phyloP scores from a whole-genome alignment of 2,797 vertebrate species.

The Capromys pilorides region DNA sequence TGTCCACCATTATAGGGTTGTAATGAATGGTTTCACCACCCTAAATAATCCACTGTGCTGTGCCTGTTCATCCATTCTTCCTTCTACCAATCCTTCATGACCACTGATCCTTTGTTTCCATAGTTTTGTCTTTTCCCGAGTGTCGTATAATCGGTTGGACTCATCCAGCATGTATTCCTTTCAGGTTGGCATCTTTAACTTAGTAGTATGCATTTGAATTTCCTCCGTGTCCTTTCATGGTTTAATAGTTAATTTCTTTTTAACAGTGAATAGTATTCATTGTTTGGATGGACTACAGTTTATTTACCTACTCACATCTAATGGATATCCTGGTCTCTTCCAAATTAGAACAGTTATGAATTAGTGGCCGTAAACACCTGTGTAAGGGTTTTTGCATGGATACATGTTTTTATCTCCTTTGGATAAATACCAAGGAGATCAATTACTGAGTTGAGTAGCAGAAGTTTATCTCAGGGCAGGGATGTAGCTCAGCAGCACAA shows the following conservation, averaged over 20 bases:
- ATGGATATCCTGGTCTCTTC: background rate
- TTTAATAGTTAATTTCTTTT: background rate
- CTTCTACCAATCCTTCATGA: background rate
- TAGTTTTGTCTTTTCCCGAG: slow-evolving; percentile 2
- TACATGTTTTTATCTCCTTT: background rate
- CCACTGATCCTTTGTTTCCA: background rate
- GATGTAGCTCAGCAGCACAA: too few relatives aligned
- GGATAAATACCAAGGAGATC: background rate
- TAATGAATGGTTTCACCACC: background rate
- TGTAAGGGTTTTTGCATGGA: background rate
- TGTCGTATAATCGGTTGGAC: background rate
- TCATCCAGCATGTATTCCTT: background rate
- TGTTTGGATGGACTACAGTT: background rate
- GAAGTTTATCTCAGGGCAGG: background rate
- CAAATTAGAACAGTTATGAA: background rate
- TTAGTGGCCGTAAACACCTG: background rate
- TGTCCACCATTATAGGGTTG: background rate
- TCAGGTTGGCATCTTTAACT: background rate
- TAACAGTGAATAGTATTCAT: background rate
- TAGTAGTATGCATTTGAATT: background rate
- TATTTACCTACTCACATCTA: background rate
- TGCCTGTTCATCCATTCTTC: background rate
- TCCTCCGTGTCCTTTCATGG: background rate
- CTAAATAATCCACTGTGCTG: background rate
- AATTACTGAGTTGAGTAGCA: background rate